These are phyloP conservation scores for Otis tarda DNA, from an alignment of 2,113 vertebrate species.

Conservation along the genomic window DNA sequence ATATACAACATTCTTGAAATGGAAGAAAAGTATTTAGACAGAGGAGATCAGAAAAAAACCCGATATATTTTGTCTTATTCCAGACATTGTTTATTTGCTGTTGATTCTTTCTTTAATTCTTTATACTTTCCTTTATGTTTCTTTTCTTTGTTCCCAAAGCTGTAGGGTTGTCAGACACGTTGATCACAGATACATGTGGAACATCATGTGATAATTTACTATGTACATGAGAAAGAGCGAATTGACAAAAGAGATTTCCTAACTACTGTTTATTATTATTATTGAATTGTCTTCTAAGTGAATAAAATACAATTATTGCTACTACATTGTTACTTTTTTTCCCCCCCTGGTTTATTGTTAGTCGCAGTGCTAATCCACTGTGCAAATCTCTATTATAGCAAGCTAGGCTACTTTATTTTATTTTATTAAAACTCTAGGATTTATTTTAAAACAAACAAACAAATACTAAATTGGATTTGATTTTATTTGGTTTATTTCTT, in stretches of 20 bases:
- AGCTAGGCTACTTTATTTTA: background rate
- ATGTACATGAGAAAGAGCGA: background rate
- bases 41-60: background rate
- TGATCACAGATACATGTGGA: background rate
- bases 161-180: background rate
- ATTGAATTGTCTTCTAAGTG: background rate
- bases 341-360: background rate
- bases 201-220: background rate
- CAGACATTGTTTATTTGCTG: background rate
- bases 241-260: background rate
- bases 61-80: background rate
- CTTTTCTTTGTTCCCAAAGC: background rate
- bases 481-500: background rate
- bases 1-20: background rate
- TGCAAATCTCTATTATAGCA: background rate
- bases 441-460: background rate
- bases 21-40: background rate
- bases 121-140: background rate
- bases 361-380: background rate
- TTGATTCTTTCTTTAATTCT: background rate
- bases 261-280: background rate
- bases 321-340: background rate
- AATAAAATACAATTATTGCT: background rate
- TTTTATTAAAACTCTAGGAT: background rate
- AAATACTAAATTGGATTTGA: too few species aligned